Percentiles rank a stretch among this genome's conserved stretches.
These are phyloP conservation scores for Nycteola revayana DNA, from an alignment of 2,888 invertebrate genomes.

Conservation along the genomic window DNA sequence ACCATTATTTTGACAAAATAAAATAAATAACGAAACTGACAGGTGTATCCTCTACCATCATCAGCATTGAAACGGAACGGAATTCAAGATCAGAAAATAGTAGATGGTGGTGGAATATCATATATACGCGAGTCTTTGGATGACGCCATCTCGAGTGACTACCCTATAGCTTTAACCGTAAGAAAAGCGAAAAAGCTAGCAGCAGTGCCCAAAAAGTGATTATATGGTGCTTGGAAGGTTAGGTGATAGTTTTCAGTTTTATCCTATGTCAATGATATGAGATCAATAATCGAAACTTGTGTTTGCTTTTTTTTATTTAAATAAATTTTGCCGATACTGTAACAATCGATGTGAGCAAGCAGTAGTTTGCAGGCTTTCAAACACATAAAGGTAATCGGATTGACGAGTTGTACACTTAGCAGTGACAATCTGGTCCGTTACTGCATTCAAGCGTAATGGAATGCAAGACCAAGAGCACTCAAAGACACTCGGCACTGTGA, in stretches of 20 bases:
- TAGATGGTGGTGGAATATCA: conserved; percentile 62
- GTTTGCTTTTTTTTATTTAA: no score
- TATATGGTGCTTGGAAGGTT: conserved; percentile 50
- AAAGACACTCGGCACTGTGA: conserved; percentile 57
- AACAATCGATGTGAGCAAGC: no score
- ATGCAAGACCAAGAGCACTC: conserved; percentile 76
- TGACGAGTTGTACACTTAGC: conserved; percentile 39
- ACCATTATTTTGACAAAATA: conserved; percentile 13
- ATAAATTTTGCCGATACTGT: not conserved
- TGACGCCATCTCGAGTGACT: conserved; percentile 48
- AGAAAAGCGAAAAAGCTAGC: conserved; percentile 65
- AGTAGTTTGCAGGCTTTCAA: not conserved
- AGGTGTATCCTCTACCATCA: conserved; percentile 64
- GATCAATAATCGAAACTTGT: no score
- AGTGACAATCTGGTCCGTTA: conserved; percentile 59
- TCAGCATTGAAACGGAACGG: conserved; percentile 70
- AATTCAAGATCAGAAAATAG: conserved; percentile 65
- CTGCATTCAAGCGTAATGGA: conserved; percentile 75
- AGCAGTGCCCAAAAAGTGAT: conserved; percentile 49
- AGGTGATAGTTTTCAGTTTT: no score
- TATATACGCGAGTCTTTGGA: conserved; percentile 67
- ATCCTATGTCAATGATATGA: not conserved
- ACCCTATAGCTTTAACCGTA: conserved; percentile 51
- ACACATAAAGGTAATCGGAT: conserved; percentile 25
- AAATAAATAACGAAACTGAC: conserved; percentile 35